A percentile compares a stretch with the other conserved stretches of the same genome.
These are phyloP conservation scores for Thereva nobilitata DNA, from an alignment of 2,888 invertebrate genomes.

Conservation along the genomic window DNA sequence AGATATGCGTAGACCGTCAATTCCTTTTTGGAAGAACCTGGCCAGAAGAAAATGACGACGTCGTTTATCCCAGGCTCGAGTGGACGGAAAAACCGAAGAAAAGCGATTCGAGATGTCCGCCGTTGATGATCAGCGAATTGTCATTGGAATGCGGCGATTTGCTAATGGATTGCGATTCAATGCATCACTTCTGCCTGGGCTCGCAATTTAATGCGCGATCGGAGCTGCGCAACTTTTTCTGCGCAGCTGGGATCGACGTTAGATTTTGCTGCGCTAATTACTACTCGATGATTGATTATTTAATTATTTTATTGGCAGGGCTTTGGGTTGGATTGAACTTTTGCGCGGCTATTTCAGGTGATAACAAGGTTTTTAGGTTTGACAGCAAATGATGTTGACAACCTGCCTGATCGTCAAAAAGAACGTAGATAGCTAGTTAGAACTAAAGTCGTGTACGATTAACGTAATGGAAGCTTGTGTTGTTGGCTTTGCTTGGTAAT, in stretches of 20 bases:
- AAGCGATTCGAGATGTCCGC: slow-evolving; percentile 17
- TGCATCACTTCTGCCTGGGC: slow-evolving; percentile 14
- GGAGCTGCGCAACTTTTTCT: slow-evolving; percentile 15
- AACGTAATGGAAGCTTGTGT: too few relatives aligned
- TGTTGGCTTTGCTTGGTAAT: too few relatives aligned
- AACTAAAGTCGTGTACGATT: too few relatives aligned
- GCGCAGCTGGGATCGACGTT: slow-evolving; percentile 4
- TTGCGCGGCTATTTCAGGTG: too few relatives aligned
- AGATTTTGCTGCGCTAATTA: slow-evolving; percentile 28
- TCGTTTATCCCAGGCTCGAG: not conserved
- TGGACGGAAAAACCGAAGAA: slow-evolving; percentile 21
- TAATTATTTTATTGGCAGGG: too few relatives aligned
- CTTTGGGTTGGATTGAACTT: too few relatives aligned
- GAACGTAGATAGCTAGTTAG: too few relatives aligned
- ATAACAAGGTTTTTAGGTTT: too few relatives aligned
- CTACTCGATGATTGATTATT: not conserved
- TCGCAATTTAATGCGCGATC: slow-evolving; percentile 17
- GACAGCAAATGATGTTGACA: too few relatives aligned
- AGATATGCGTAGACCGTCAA: slow-evolving; percentile 13
- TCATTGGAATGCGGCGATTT: slow-evolving; percentile 35
- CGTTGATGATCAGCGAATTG: slow-evolving; percentile 34
- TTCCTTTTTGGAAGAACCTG: slow-evolving; percentile 16
- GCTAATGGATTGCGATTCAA: slow-evolving; percentile 32
- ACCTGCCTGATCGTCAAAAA: too few relatives aligned
- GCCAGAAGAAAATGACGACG: slow-evolving; percentile 4